Percentiles rank a stretch among this genome's conserved stretches.
Evolutionary conservation across 2,797 vertebrate species (phyloP).

Genomic region (Squalus acanthias): DNA sequence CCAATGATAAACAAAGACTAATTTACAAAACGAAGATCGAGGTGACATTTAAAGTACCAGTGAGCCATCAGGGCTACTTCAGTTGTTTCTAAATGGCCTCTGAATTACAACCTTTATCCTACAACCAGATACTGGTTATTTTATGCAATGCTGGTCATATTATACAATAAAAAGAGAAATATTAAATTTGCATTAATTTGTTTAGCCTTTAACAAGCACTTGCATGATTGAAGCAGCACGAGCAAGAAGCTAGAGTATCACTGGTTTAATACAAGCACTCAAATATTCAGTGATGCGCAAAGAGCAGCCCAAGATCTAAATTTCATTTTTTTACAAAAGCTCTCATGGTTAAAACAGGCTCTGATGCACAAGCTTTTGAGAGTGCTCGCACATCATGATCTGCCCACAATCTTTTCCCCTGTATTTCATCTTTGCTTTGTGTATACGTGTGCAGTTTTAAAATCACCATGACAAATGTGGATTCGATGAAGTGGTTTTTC

Average conservation of each 20-base stretch:
- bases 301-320: background rate
- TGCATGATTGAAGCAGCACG: background rate
- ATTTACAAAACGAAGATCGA: no score
- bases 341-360: background rate
- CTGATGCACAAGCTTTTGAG: no score
- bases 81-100: background rate
- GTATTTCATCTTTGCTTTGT: background rate
- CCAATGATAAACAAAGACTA: no score
- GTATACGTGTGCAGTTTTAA: background rate
- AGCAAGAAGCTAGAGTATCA: background rate
- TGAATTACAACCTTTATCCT: background rate
- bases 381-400: no score
- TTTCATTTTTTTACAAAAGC: background rate
- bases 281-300: background rate
- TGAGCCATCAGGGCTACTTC: background rate
- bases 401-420: no score
- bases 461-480: no score
- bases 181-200: background rate
- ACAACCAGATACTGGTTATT: background rate
- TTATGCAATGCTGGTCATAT: background rate
- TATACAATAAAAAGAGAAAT: background rate
- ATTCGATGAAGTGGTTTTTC: no score
- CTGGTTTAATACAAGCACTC: background rate
- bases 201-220: background rate
- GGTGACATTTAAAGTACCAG: no score